These are phyloP conservation scores for Calliphora vicina DNA, from an alignment of 1,140 invertebrate genomes.

Conservation along the genomic window DNA sequence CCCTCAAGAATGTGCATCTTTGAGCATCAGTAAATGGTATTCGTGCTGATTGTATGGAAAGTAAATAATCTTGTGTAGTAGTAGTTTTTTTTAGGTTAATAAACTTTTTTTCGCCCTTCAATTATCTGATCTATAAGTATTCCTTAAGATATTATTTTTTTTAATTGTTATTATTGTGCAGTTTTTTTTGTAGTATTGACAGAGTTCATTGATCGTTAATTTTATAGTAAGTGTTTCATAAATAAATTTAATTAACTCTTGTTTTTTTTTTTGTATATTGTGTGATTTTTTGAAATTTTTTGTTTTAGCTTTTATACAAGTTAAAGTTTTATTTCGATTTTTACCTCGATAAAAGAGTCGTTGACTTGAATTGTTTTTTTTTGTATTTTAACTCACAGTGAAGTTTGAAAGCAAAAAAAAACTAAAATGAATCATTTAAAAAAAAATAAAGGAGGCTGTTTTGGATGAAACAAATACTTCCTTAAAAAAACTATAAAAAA, in stretches of 20 bases:
- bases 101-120: not conserved
- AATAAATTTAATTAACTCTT: not conserved
- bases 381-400: too few relatives aligned
- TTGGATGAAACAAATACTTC: too few relatives aligned
- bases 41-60: not conserved
- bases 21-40: not conserved
- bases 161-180: not conserved
- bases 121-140: not conserved
- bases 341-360: conserved; percentile 24
- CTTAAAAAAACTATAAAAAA: too few relatives aligned
- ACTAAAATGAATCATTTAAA: not conserved
- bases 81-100: conserved; percentile 3
- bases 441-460: not conserved
- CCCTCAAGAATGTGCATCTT: not conserved
- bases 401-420: not conserved
- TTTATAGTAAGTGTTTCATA: not conserved
- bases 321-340: not conserved
- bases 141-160: not conserved
- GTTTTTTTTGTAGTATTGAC: not conserved
- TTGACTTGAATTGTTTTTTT: not conserved
- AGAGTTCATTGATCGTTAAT: not conserved
- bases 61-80: not conserved
- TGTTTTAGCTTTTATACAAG: not conserved
- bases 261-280: not conserved
- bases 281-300: not conserved